These are phyloP conservation scores for Ophioninae sp. DNA, from an alignment of 2,888 invertebrate species.

Conservation along the genomic window DNA sequence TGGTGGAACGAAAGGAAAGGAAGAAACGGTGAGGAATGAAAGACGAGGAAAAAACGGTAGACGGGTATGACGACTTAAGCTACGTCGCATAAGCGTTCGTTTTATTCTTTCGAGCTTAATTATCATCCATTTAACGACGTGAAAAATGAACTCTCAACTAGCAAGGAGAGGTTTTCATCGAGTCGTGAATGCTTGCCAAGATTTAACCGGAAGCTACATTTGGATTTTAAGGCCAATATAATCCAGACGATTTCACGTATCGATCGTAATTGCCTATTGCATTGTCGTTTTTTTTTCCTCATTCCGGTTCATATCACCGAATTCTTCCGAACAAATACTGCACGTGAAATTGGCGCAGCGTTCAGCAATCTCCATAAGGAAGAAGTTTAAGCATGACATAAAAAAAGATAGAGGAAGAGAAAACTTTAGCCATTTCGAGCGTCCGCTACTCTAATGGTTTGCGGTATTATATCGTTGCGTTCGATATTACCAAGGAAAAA, in stretches of 20 bases:
- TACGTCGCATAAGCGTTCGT: constrained; percentile 10
- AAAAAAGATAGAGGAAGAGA: constrained; percentile 9
- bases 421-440: constrained; percentile 39
- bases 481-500: constrained; percentile 43
- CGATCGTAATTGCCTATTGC: constrained; percentile 17
- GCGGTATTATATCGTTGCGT: constrained; percentile 30
- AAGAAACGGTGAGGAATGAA: not conserved
- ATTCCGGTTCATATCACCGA: not conserved
- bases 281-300: not conserved
- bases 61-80: constrained; percentile 35
- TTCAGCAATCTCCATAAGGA: constrained; percentile 9
- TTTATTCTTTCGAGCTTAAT: constrained; percentile 28
- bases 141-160: constrained; percentile 49
- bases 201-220: not conserved
- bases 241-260: constrained; percentile 1
- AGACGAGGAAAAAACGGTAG: constrained; percentile 3
- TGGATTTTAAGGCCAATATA: not conserved
- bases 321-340: constrained; percentile 4
- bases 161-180: constrained; percentile 29
- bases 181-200: constrained; percentile 4
- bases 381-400: not conserved
- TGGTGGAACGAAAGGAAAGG: constrained; percentile 3
- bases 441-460: constrained; percentile 19
- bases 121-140: constrained; percentile 52
- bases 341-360: constrained; percentile 8